Evolutionary conservation across 1,140 invertebrate species (phyloP), one percentile per base, ranked within the genome.

Genomic region (Tetramorium parvispinum): DNA sequence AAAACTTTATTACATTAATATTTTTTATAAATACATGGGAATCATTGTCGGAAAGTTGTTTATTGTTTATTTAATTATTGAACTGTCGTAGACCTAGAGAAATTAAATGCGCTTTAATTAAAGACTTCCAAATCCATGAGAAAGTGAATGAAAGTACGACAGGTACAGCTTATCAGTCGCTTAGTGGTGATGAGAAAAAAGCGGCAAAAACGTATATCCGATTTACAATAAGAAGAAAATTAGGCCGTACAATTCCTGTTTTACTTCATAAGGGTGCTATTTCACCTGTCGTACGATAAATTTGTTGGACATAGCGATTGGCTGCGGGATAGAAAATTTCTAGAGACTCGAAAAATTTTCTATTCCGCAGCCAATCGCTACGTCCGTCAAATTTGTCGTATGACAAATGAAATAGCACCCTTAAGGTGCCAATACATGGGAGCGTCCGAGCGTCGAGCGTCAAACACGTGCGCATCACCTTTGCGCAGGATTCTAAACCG

Each of bases 211-310:
- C 37, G 8, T 73, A 73, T 18, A 24, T 51, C 16, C 21, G 46
- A 27, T 32, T 53, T 10, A 71, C 68, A 10, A n/a, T 71, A 1
- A 51, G 46, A 71, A 24, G 24, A 18, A 71, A 71, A 32, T 71
- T 71, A 71, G 46, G 21, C 43, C 68, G 68, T 7, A 71, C 68
- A 32, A 46, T 71, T 5, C 68, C 46, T 7, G 37, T 71, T 51
- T 53, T 71, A 53, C 68, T 71, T 32, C 46, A 71, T 27, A 71
- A 18, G 7, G 16, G n/a, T n/a, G n/a, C n/a, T n/a, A n/a, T n/a
- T n/a, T n/a, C n/a, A n/a, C n/a, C n/a, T n/a, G n/a, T n/a, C n/a
- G n/a, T n/a, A n/a, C n/a, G n/a, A n/a, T n/a, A n/a, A n/a, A n/a
- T n/a, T n/a, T n/a, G n/a, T n/a, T n/a, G n/a, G n/a, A n/a, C n/a